Evolutionary conservation across 2,113 vertebrate species (phyloP).

Genomic region (Mungos mungo): DNA sequence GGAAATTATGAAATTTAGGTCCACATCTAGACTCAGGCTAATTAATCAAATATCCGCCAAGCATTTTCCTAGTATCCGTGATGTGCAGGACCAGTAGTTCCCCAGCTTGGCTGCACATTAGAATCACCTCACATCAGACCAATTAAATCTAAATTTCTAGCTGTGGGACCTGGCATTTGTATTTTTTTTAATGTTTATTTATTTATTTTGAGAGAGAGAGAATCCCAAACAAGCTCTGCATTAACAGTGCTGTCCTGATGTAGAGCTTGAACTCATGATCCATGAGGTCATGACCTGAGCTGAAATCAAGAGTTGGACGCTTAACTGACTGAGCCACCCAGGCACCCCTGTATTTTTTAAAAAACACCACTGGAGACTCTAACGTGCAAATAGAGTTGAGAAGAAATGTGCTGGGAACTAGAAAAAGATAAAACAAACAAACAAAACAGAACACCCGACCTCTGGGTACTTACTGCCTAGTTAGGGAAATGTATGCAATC

Average conservation of each 20-base stretch:
- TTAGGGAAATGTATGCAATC: neutral
- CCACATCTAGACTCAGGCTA: neutral
- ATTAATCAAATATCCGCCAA: neutral
- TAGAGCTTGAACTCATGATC: no score
- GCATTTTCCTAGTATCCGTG: neutral
- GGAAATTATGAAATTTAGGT: neutral
- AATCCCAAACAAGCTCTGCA: no score
- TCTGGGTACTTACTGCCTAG: neutral
- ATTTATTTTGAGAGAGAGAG: no score
- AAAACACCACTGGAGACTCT: neutral
- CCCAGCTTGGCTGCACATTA: neutral
- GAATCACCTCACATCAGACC: neutral
- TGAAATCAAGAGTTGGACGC: no score
- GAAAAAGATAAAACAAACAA: neutral
- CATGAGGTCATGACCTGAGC: no score
- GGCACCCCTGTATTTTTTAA: neutral
- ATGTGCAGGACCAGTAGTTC: neutral
- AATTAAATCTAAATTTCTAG: neutral
- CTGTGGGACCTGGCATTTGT: accelerated
- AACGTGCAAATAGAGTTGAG: neutral
- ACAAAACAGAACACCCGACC: neutral
- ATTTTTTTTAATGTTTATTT: neutral
- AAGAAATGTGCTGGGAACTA: neutral
- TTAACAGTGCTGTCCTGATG: no score
- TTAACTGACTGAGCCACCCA: no score